These are phyloP conservation scores for Diplodus puntazzo DNA, from an alignment of 2,797 vertebrate genomes.

Conservation along the genomic window DNA sequence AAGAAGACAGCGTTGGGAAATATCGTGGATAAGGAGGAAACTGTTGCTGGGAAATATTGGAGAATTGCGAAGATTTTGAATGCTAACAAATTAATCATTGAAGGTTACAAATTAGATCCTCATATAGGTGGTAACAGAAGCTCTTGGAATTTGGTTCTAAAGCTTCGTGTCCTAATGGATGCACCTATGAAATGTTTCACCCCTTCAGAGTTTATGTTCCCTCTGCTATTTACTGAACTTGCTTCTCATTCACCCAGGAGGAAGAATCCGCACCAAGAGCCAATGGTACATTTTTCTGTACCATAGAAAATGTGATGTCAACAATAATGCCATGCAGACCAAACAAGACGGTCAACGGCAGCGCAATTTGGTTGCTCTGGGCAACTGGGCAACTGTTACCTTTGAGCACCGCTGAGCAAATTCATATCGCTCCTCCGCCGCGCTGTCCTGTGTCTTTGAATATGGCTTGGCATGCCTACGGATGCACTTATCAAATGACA, in stretches of 20 bases:
- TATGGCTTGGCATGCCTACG: slow-evolving; percentile 41
- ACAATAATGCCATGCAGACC: slow-evolving; percentile 33
- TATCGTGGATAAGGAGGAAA: no score
- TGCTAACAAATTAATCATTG: no score
- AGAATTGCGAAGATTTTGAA: no score
- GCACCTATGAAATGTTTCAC: background rate
- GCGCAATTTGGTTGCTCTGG: slow-evolving; percentile 52
- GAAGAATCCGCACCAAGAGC: slow-evolving; percentile 1
- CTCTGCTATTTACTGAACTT: slow-evolving; percentile 16
- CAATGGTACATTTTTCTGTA: slow-evolving; percentile 29
- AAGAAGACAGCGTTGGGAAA: no score
- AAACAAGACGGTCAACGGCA: slow-evolving; percentile 48
- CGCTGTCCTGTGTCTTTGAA: slow-evolving; percentile 39
- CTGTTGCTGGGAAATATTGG: no score
- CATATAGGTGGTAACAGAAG: background rate
- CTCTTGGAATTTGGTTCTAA: background rate
- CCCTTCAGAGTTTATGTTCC: background rate
- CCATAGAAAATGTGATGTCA: slow-evolving; percentile 32
- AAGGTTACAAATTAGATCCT: background rate
- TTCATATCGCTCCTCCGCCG: slow-evolving; percentile 41
- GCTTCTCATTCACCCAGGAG: slow-evolving; percentile 17
- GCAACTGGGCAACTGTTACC: slow-evolving; percentile 54
- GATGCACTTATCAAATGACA: slow-evolving; percentile 72
- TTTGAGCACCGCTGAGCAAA: slow-evolving; percentile 12
- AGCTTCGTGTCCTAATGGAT: background rate